Evolutionary conservation across 2,888 invertebrate genomes (phyloP).

Genomic region (Epsilonema sp.): DNA sequence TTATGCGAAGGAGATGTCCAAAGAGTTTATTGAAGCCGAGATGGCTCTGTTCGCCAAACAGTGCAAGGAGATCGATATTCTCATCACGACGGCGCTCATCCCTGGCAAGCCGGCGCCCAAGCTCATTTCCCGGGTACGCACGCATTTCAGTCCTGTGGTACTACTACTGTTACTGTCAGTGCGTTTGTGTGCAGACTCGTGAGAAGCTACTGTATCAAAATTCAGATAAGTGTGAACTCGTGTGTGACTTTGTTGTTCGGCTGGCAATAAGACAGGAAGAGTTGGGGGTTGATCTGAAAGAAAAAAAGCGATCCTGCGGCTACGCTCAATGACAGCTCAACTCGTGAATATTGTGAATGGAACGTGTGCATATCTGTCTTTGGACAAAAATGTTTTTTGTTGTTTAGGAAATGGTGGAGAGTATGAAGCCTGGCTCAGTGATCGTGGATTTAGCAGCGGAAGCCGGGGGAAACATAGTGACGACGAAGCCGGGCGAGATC

Average conservation of each 20-base stretch:
- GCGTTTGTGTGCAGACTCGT: too few relatives aligned
- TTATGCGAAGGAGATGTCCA: constrained; percentile 65
- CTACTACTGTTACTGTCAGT: not conserved
- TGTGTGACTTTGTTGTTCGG: too few relatives aligned
- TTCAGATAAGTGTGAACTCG: too few relatives aligned
- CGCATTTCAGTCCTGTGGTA: not conserved
- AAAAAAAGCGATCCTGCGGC: too few relatives aligned
- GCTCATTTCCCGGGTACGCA: constrained; percentile 50
- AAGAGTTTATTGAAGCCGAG: constrained; percentile 63
- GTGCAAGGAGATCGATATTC: constrained; percentile 58
- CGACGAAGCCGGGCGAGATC: constrained; percentile 55
- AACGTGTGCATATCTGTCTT: too few relatives aligned
- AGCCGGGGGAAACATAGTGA: constrained; percentile 64
- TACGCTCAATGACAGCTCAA: too few relatives aligned
- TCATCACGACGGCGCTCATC: constrained; percentile 71
- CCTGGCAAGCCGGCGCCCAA: constrained; percentile 64
- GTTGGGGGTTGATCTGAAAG: too few relatives aligned
- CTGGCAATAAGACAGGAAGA: too few relatives aligned
- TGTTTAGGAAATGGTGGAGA: constrained; percentile 53
- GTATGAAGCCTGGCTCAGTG: constrained; percentile 69
- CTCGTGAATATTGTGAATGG: too few relatives aligned
- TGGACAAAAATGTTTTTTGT: too few relatives aligned
- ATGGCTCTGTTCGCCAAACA: constrained; percentile 66
- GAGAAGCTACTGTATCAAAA: too few relatives aligned
- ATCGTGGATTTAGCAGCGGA: constrained; percentile 72